These are phyloP conservation scores for Petrophora chlorosata DNA, from an alignment of 2,888 invertebrate species.

Conservation along the genomic window DNA sequence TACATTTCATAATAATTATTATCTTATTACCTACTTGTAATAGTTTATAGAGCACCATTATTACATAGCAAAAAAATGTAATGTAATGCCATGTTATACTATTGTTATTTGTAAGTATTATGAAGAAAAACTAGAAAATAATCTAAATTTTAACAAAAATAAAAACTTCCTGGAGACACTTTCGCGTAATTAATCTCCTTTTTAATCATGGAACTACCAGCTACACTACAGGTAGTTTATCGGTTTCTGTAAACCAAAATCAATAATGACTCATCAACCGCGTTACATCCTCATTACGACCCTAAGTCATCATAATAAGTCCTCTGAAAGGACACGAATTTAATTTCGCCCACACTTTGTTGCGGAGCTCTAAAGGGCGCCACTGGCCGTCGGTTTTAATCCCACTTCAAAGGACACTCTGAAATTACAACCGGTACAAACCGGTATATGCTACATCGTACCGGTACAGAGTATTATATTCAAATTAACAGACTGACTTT, in stretches of 20 bases:
- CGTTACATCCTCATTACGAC: conserved; percentile 50
- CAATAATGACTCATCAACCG: conserved; percentile 27
- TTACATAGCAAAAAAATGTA: too few species aligned
- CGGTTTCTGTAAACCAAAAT: not conserved
- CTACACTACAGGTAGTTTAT: too few species aligned
- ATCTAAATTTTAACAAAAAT: too few species aligned
- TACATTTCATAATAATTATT: too few species aligned
- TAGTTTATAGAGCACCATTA: too few species aligned
- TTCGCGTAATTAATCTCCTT: too few species aligned
- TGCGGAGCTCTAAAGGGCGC: conserved; percentile 50
- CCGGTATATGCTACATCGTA: conserved; percentile 3
- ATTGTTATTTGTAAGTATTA: too few species aligned
- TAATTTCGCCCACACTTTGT: conserved; percentile 65
- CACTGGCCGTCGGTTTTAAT: conserved; percentile 62
- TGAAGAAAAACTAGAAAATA: too few species aligned
- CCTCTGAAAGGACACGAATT: conserved; percentile 66
- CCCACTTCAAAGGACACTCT: conserved; percentile 77
- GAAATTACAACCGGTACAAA: conserved; percentile 61
- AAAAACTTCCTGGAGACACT: too few species aligned
- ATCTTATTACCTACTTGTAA: too few species aligned
- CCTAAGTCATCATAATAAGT: conserved; percentile 70
- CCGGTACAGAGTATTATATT: conserved; percentile 44
- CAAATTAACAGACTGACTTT: conserved; percentile 52
- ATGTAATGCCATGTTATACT: too few species aligned
- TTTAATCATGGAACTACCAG: too few species aligned